phyloP scores from a whole-genome alignment of 2,797 vertebrate species.

The Bryconaethiops microstoma region DNA sequence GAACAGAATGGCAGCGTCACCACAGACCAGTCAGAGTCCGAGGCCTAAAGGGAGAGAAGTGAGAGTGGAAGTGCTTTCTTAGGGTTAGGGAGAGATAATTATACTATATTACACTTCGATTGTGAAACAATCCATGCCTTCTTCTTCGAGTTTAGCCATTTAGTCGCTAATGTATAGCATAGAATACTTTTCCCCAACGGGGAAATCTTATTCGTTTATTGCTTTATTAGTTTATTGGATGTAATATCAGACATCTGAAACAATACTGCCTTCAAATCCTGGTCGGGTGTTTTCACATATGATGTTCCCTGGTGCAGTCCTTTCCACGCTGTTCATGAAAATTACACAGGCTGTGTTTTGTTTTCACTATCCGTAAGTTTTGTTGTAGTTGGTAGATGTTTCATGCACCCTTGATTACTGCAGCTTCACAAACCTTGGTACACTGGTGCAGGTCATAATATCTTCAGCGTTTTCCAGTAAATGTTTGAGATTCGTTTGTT shows the following conservation, averaged over 20 bases:
- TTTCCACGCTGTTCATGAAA: slow-evolving; percentile 2
- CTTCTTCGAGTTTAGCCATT: slow-evolving; percentile 52
- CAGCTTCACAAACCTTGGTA: neutral
- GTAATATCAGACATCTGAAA: slow-evolving; percentile 39
- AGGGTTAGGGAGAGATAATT: slow-evolving; percentile 13
- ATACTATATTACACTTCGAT: slow-evolving; percentile 46
- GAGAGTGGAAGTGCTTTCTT: slow-evolving; percentile 36
- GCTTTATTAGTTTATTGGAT: slow-evolving; percentile 36
- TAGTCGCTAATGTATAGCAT: slow-evolving; percentile 61
- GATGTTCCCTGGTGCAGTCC: slow-evolving; percentile 11
- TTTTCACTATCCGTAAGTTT: neutral
- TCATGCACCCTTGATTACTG: neutral
- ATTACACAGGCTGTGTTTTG: slow-evolving; percentile 33
- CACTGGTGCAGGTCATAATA: neutral
- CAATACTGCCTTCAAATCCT: slow-evolving; percentile 31
- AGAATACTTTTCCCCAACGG: slow-evolving; percentile 58
- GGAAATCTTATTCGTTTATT: slow-evolving; percentile 47
- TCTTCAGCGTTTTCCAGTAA: slow-evolving; percentile 3
- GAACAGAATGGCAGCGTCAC: slow-evolving; percentile 80
- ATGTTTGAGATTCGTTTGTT: neutral
- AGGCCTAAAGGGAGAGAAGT: slow-evolving; percentile 71
- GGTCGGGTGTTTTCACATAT: slow-evolving; percentile 10
- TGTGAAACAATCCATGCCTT: slow-evolving; percentile 43
- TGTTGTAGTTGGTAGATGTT: neutral
- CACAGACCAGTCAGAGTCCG: slow-evolving; percentile 80